Percentiles rank a stretch among this genome's conserved stretches.
These are phyloP conservation scores for Pelodiscus sinensis DNA, from an alignment of 2,113 vertebrate species.

Conservation along the genomic window DNA sequence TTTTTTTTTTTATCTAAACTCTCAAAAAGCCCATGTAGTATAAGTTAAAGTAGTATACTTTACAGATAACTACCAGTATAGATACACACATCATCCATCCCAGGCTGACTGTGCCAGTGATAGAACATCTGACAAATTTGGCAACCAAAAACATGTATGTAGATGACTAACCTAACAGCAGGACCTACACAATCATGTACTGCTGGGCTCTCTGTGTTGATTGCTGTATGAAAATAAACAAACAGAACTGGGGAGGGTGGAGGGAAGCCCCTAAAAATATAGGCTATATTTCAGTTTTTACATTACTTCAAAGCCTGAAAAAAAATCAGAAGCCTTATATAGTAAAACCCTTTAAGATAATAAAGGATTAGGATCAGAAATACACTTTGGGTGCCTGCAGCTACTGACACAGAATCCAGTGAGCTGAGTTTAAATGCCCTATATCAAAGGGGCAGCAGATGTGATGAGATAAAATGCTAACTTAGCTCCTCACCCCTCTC, in stretches of 20 bases:
- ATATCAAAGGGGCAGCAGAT: constrained; percentile 17
- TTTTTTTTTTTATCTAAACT: not conserved
- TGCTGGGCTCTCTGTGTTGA: not conserved
- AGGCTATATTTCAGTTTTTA: not conserved
- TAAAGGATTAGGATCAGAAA: constrained; percentile 13
- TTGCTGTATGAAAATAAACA: not conserved
- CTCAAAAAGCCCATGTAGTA: not conserved
- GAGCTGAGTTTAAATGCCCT: not conserved
- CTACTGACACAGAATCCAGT: not conserved
- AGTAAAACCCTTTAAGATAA: constrained; percentile 35
- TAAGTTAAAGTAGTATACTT: not conserved
- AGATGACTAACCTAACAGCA: not conserved
- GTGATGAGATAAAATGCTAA: not conserved
- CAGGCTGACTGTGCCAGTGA: not conserved
- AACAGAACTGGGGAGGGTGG: not conserved
- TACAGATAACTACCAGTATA: not conserved
- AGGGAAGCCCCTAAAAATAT: not conserved
- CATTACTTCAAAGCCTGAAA: not conserved
- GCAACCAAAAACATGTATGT: not conserved
- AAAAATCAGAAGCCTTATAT: not conserved
- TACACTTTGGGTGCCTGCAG: not conserved
- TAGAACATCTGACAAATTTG: not conserved
- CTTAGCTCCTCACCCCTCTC: not conserved
- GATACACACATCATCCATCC: not conserved
- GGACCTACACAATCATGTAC: not conserved